Percentiles rank a stretch among this genome's conserved stretches.
These are phyloP conservation scores for Phymorhynchus buccinoides DNA, from an alignment of 1,140 invertebrate genomes.

Conservation along the genomic window DNA sequence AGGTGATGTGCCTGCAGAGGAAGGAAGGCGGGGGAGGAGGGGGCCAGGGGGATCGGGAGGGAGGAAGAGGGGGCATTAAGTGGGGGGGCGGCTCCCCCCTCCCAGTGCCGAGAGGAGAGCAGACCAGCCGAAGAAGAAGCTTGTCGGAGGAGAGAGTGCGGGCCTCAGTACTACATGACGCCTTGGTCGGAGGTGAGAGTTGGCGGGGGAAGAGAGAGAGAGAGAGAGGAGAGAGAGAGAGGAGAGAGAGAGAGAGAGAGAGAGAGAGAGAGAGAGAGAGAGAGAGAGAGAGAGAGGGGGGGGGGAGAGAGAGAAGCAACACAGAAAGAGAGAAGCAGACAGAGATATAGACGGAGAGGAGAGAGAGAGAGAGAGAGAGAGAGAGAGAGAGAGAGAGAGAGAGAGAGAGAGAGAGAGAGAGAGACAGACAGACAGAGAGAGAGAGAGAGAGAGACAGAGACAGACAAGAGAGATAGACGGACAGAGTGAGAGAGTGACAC, in stretches of 20 bases:
- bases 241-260: neutral
- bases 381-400: neutral
- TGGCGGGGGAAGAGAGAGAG: too few relatives aligned
- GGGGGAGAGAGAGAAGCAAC: neutral
- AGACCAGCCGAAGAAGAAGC: conserved; percentile 58
- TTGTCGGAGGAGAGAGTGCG: conserved; percentile 60
- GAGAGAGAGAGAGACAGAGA: neutral
- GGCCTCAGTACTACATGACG: conserved; percentile 67
- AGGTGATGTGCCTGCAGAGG: conserved; percentile 67
- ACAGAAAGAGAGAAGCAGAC: neutral
- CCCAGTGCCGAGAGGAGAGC: conserved; percentile 55
- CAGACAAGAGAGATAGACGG: neutral
- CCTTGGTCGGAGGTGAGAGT: conserved; percentile 68
- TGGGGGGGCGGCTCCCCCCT: neutral
- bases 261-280: neutral
- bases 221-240: neutral
- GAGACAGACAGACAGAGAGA: neutral
- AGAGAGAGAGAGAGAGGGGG: neutral
- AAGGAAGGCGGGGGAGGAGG: conserved; percentile 50
- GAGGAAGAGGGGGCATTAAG: conserved; percentile 44
- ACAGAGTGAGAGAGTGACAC: neutral
- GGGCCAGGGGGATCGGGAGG: conserved; percentile 54
- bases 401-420: neutral
- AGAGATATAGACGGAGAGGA: neutral
- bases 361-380: neutral